Base-by-base conservation (phyloP, 2,797 vertebrate species). In the Poecile montanus region DNA sequence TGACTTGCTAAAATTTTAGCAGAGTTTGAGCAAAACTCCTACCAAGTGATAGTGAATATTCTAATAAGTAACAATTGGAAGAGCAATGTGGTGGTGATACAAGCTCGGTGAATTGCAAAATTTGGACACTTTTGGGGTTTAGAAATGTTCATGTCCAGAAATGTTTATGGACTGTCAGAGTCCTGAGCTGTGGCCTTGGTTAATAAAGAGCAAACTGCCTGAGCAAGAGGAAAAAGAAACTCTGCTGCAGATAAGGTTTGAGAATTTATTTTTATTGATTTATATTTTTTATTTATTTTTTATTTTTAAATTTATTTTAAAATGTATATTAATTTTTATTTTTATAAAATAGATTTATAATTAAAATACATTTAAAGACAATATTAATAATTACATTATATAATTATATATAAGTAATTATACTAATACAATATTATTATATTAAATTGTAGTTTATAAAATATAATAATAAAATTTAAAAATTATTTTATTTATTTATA, bases 21-120 rank as follows among this genome's bases (percentile, higher is more conserved):
- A 15, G 81, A 83, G 2, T 70, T 84, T 62, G 58, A 78, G 16
- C 11, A 78, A 61, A 68, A 81, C 17, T 80, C 38, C 50, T 57
- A 25, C 34, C 10, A 53, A 65, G 11, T 74, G 27, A 16, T 22
- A 91, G 45, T 4, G 13, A 67, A 74, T 80, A 56, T 45, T 82
- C 13, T 27, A 47, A 2, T 20, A 47, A 63, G 22, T 11, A 66
- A 51, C 15, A 60, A 27, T 0, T 9, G 26, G 32, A 80, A n/a
- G 36, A 80, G 8, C 4, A 45, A n/a, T 9, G 36, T 45, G 47
- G 16, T 51, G 34, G 8, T 3, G 1, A 26, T 17, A 38, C 0
- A 32, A 14, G 16, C 13, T n/a, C 4, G 3, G 29, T 26, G 47
- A 70, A 61, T 47, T 73, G 16, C 10, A 78, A 86, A 60, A 54